Percentiles rank a stretch among this genome's conserved stretches.
Conservation (phyloP, 2,888 invertebrate genomes). For the Campaea margaritaria region DNA sequence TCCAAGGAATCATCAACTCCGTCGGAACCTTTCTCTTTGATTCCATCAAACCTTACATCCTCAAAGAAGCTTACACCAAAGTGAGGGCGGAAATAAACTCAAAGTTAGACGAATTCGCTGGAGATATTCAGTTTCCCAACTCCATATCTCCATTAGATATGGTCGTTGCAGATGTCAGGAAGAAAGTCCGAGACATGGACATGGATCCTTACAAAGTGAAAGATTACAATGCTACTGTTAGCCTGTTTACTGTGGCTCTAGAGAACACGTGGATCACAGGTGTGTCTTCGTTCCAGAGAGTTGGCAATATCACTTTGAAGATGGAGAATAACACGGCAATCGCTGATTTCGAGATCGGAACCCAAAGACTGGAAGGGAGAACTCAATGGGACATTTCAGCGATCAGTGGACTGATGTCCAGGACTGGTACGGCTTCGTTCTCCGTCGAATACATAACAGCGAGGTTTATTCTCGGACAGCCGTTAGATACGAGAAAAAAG, state of each 20-base stretch:
- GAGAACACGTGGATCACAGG: slow-evolving; percentile 92
- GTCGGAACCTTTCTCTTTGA: slow-evolving; percentile 93
- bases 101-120: slow-evolving; percentile 88
- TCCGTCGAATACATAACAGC: slow-evolving; percentile 92
- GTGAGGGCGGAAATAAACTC: slow-evolving; percentile 90
- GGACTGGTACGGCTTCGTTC: slow-evolving; percentile 90
- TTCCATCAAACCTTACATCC: slow-evolving; percentile 93
- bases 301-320: slow-evolving; percentile 90
- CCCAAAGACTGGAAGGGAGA: slow-evolving; percentile 90
- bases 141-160: slow-evolving; percentile 94
- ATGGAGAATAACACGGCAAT: slow-evolving; percentile 89
- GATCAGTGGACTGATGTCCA: slow-evolving; percentile 88
- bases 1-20: slow-evolving; percentile 91
- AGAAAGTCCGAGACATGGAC: slow-evolving; percentile 86
- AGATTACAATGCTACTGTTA: slow-evolving; percentile 89
- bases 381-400: slow-evolving; percentile 92
- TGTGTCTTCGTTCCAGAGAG: slow-evolving; percentile 91
- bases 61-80: slow-evolving; percentile 91
- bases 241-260: slow-evolving; percentile 88
- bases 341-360: slow-evolving; percentile 90
- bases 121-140: slow-evolving; percentile 90
- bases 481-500: slow-evolving; percentile 90
- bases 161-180: slow-evolving; percentile 90
- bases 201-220: slow-evolving; percentile 91
- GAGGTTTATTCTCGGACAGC: slow-evolving; percentile 89